A percentile compares a stretch with the other conserved stretches of the same genome.
phyloP scores from a whole-genome alignment of 92 coral and sea anemone genomes.

The Pocillopora meandrina region DNA sequence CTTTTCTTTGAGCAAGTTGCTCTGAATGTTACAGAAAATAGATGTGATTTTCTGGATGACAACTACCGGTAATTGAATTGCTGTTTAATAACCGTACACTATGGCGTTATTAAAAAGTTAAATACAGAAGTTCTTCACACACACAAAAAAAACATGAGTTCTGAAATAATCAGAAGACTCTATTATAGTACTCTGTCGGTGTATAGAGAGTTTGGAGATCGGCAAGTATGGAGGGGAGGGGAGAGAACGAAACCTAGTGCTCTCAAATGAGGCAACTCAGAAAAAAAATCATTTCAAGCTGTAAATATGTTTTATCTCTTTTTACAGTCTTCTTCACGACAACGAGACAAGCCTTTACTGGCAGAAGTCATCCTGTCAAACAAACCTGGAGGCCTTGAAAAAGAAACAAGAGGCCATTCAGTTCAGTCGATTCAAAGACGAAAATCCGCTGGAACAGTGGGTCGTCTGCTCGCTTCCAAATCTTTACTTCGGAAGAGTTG shows the following conservation, averaged over 20 bases:
- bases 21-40: no score
- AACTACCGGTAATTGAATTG: no score
- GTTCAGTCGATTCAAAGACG: neutral
- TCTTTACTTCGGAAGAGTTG: neutral
- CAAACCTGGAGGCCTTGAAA: neutral
- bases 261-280: neutral
- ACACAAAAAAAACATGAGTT: no score
- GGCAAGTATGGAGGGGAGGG: neutral
- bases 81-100: no score
- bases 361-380: neutral
- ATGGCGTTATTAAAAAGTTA: no score
- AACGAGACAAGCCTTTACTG: neutral
- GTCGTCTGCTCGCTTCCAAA: neutral
- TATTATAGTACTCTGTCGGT: no score
- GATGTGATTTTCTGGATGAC: no score
- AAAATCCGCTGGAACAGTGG: neutral
- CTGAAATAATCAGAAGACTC: no score
- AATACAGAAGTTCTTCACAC: no score
- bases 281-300: neutral
- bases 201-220: no score
- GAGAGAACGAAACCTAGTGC: neutral
- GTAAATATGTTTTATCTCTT: neutral
- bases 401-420: neutral
- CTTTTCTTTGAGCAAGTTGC: no score
- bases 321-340: neutral